phyloP scores from a whole-genome alignment of 1,140 invertebrate species.

The Palaemon carinicauda region DNA sequence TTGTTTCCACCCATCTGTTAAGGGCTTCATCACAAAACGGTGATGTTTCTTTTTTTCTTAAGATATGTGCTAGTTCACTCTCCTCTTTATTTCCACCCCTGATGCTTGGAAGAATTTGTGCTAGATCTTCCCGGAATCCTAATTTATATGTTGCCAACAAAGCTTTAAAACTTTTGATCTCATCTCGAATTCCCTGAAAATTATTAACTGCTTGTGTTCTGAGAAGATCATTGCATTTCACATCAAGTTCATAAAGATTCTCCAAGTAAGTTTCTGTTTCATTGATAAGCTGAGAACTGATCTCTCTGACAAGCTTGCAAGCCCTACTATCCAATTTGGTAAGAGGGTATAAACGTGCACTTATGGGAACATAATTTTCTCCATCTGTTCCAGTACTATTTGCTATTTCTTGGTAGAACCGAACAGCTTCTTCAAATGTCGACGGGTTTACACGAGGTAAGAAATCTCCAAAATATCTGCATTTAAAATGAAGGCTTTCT shows the following conservation, averaged over 20 bases:
- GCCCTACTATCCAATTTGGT: too few relatives aligned
- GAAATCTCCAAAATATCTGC: too few relatives aligned
- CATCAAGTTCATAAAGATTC: background rate
- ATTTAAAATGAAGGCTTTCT: too few relatives aligned
- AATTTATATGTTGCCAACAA: background rate
- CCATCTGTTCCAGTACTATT: too few relatives aligned
- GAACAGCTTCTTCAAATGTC: too few relatives aligned
- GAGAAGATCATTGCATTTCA: background rate
- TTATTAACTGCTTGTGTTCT: background rate
- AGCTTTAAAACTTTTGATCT: background rate
- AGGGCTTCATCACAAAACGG: background rate
- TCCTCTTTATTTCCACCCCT: background rate
- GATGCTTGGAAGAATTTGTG: background rate
- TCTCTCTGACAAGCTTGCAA: too few relatives aligned
- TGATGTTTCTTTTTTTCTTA: background rate
- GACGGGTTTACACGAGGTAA: too few relatives aligned
- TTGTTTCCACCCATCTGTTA: background rate
- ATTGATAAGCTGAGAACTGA: background rate
- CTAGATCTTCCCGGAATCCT: background rate
- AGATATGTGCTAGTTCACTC: background rate
- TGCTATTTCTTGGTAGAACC: too few relatives aligned
- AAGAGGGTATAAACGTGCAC: too few relatives aligned
- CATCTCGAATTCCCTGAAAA: background rate
- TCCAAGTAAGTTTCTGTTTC: background rate
- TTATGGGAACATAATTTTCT: too few relatives aligned